Conservation (phyloP, 2,113 vertebrate species). For the Nicator chloris region DNA sequence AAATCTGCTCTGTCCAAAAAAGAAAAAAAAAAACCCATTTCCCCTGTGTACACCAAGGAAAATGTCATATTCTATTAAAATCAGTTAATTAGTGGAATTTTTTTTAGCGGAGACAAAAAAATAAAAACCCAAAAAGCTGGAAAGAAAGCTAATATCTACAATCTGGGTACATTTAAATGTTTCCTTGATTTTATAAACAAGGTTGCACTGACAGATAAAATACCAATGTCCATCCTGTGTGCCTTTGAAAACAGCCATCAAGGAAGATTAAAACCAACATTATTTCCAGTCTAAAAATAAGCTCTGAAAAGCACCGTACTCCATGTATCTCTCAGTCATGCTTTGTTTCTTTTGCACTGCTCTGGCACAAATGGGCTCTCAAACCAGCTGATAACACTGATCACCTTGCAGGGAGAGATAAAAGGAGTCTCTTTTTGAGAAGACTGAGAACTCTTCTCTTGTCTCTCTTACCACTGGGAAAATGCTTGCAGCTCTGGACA, state of each 20-base stretch:
- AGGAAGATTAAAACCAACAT: background rate
- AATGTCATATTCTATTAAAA: background rate
- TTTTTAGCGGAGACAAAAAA: background rate
- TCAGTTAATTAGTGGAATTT: background rate
- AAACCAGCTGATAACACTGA: background rate
- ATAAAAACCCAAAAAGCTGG: background rate
- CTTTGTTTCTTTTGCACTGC: background rate
- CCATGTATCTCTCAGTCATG: background rate
- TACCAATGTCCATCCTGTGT: background rate
- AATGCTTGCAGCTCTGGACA: background rate
- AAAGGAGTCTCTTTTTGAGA: background rate
- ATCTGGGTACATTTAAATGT: background rate
- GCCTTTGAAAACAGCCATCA: background rate
- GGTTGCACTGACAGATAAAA: background rate
- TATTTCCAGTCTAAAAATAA: background rate
- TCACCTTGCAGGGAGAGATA: background rate
- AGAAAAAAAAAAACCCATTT: background rate
- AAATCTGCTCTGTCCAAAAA: background rate
- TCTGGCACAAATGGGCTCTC: background rate
- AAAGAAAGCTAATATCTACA: background rate
- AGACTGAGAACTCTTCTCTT: background rate
- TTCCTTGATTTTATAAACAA: background rate
- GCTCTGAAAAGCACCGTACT: background rate
- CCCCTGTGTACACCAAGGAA: background rate
- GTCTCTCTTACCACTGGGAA: background rate